These are phyloP conservation scores for Drosophila nasuta DNA, from an alignment of 1,140 invertebrate genomes.

Conservation along the genomic window DNA sequence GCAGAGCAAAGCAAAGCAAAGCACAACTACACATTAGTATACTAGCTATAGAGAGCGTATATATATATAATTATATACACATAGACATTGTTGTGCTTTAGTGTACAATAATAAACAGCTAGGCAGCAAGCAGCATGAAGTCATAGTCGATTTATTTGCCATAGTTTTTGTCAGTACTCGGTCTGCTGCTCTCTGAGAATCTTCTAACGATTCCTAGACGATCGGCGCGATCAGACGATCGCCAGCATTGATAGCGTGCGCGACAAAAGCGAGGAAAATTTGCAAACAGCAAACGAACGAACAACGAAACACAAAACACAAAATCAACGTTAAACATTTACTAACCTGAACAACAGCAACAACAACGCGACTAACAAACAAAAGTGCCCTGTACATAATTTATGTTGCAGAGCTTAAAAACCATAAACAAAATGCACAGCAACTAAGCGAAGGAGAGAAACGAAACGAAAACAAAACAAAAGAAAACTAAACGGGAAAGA, in stretches of 20 bases:
- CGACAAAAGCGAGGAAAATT: constrained; percentile 64
- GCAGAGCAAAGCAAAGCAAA: constrained; percentile 37
- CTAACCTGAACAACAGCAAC: constrained; percentile 19
- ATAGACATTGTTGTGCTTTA: constrained; percentile 62
- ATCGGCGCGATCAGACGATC: constrained; percentile 68
- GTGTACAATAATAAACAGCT: constrained; percentile 69
- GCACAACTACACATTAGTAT: too few species aligned
- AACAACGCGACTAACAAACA: constrained; percentile 15
- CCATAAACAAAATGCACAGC: constrained; percentile 35
- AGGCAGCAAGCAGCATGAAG: constrained; percentile 61
- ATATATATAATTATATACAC: constrained; percentile 27
- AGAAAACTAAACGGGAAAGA: constrained; percentile 64
- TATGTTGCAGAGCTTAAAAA: constrained; percentile 33
- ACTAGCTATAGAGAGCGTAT: constrained; percentile 3
- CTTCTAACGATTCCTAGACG: constrained; percentile 4
- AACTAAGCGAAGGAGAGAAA: constrained; percentile 34
- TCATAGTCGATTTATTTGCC: constrained; percentile 70
- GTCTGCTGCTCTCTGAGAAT: constrained; percentile 12
- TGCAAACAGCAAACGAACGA: constrained; percentile 39
- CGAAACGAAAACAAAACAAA: constrained; percentile 40
- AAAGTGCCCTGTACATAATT: constrained; percentile 17
- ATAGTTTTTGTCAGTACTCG: constrained; percentile 31
- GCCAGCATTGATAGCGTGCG: constrained; percentile 77
- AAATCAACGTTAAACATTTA: constrained; percentile 20
- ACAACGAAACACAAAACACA: constrained; percentile 31